phyloP scores from a whole-genome alignment of 1,140 invertebrate species.

The Gonioctena quinquepunctata region DNA sequence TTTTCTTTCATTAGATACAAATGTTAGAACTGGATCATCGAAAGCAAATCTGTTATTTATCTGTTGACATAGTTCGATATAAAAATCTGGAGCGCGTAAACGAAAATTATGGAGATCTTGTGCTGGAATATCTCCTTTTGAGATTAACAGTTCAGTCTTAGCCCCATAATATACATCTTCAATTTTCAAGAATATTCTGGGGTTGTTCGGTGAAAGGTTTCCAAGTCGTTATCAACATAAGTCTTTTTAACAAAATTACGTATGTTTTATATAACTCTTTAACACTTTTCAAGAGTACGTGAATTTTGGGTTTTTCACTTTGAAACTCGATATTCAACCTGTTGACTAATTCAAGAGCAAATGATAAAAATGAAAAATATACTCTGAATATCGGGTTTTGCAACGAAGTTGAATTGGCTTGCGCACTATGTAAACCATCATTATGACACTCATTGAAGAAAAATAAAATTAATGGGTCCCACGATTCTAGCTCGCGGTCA shows the following conservation, averaged over 20 bases:
- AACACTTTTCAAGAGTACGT: neutral
- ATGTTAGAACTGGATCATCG: neutral
- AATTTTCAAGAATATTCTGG: neutral
- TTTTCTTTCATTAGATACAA: neutral
- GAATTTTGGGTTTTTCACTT: conserved; percentile 3
- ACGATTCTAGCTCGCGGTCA: neutral
- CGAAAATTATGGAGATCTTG: no score
- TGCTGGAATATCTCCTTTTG: no score
- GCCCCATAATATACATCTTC: neutral
- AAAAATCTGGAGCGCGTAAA: neutral
- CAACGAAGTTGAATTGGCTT: no score
- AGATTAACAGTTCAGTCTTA: neutral
- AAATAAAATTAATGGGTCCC: neutral
- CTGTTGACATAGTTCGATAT: neutral
- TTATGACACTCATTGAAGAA: neutral
- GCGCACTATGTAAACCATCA: no score
- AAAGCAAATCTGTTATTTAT: neutral
- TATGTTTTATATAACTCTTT: neutral
- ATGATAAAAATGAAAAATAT: neutral
- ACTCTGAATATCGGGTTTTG: neutral
- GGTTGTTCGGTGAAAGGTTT: neutral
- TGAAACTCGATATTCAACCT: conserved; percentile 3
- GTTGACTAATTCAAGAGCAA: neutral
- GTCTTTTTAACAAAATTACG: conserved; percentile 6
- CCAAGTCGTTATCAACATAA: neutral